Conservation (phyloP, 1,140 invertebrate genomes). For the Bombus haemorrhoidalis region DNA sequence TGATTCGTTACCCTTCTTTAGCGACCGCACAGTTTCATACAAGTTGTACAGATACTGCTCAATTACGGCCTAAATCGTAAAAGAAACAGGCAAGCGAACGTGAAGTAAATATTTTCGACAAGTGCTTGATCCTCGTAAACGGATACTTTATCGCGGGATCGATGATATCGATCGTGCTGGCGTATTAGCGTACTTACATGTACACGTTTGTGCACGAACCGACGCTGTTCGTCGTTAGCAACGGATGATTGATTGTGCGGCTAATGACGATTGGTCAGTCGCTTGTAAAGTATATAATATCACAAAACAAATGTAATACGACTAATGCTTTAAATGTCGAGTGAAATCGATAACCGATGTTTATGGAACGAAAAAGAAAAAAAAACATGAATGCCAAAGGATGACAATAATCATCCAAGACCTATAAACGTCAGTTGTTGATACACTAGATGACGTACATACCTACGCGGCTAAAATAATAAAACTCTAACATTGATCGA, state of each 20-base stretch:
- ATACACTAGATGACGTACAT: background rate
- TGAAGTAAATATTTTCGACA: conserved; percentile 45
- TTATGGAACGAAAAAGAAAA: background rate
- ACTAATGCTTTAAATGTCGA: conserved; percentile 7
- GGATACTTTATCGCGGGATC: background rate
- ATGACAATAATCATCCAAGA: conserved; percentile 18
- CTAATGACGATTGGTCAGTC: background rate
- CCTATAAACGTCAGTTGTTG: background rate
- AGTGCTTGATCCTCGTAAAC: conserved; percentile 64
- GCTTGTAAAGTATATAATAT: background rate
- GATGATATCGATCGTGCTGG: background rate
- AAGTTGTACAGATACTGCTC: conserved; percentile 52
- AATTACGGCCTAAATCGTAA: conserved; percentile 62
- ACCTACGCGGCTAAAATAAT: background rate
- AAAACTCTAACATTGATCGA: background rate
- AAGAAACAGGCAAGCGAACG: conserved; percentile 42
- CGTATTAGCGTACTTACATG: no score
- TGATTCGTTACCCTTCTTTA: background rate
- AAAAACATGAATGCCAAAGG: background rate
- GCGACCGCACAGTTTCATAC: conserved; percentile 4
- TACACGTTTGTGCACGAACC: no score
- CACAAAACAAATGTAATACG: background rate
- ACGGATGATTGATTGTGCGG: background rate
- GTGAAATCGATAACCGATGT: background rate
- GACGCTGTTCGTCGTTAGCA: background rate